Evolutionary conservation across 2,113 vertebrate species (phyloP), one percentile per base, ranked within the genome.

Genomic region (Psilopogon haemacephalus): DNA sequence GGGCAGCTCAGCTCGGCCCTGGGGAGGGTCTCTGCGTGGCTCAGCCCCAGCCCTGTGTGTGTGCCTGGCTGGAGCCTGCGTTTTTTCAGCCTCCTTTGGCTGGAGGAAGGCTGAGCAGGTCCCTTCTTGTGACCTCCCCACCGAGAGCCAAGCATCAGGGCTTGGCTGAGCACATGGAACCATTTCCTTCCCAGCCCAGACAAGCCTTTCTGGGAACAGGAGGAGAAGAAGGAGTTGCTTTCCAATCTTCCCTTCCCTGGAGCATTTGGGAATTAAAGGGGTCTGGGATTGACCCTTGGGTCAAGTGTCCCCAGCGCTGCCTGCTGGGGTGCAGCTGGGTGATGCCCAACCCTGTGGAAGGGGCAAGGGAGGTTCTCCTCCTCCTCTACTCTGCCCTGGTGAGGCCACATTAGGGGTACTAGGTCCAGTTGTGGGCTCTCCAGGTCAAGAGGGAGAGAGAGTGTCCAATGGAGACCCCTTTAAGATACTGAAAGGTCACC

Each of bases 1-100:
- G 65, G 42, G 55, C 11, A 6, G 4, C 65, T 52, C 1, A 0
- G 20, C 52, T 62, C 1, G 1, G 33, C 18, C 2, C 0, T 0
- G 7, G 40, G 80, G 59, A n/a, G 35, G 40, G 40, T 32, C 38
- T 56, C 16, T 8, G 35, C 0, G 4, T 14, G 35, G 75, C 37
- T 70, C 2, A 0, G 50, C 32, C 37, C 26, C 40, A 8, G 5
- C 40, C 9, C 24, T 18, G 27, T 1, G 0, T 16, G 0, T 16
- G 15, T 23, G 33, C 42, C 55, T 42, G 50, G n/a, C 50, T 71
- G 84, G 46, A 64, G 32, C 32, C 2, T 1, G 59, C 37, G 21
- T 12, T 89, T 12, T 89, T 26, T 52, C 33, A 32, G 69, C 37
- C 64, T 32, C 33, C 44, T 56, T 50, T 40, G 63, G 33, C 73